phyloP scores from a whole-genome alignment of 2,113 vertebrate genomes.

The Tenebrosternarchus preto region DNA sequence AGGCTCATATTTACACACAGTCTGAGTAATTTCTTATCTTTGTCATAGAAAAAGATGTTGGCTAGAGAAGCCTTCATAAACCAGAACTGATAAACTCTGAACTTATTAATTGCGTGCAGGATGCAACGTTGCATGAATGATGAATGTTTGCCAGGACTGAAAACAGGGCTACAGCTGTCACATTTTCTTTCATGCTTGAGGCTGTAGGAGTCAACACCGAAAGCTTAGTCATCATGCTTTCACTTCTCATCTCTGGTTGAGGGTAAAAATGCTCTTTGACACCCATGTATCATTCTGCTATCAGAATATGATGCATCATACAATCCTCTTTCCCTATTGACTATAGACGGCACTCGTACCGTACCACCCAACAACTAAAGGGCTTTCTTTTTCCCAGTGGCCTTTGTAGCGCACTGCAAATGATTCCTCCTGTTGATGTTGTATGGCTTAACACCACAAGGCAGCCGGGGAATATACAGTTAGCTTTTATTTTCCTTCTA shows the following conservation, averaged over 20 bases:
- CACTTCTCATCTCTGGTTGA: constrained; percentile 23
- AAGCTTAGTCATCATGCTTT: constrained; percentile 30
- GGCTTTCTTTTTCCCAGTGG: background rate
- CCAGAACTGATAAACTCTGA: constrained; percentile 36
- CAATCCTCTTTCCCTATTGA: constrained; percentile 1
- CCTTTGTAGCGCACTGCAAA: background rate
- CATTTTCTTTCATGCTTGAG: constrained; percentile 30
- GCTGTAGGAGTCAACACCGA: constrained; percentile 21
- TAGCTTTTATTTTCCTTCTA: background rate
- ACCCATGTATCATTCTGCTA: constrained; percentile 21
- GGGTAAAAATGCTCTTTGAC: constrained; percentile 4
- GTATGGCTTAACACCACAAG: background rate
- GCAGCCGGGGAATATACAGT: background rate
- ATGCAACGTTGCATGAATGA: constrained; percentile 56
- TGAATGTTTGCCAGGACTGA: constrained; percentile 42
- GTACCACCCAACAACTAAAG: background rate
- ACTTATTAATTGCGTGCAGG: constrained; percentile 53
- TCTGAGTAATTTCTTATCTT: no score
- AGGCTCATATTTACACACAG: no score
- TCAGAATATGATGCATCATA: background rate
- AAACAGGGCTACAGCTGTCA: constrained; percentile 46
- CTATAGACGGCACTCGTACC: background rate
- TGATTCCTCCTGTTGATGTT: no score
- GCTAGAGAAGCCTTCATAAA: constrained; percentile 27
- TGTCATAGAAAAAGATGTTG: constrained; percentile 1